Evolutionary conservation across 2,797 vertebrate genomes (phyloP), one percentile per base, ranked within the genome.

Genomic region (Ctenosaura bakeri): DNA sequence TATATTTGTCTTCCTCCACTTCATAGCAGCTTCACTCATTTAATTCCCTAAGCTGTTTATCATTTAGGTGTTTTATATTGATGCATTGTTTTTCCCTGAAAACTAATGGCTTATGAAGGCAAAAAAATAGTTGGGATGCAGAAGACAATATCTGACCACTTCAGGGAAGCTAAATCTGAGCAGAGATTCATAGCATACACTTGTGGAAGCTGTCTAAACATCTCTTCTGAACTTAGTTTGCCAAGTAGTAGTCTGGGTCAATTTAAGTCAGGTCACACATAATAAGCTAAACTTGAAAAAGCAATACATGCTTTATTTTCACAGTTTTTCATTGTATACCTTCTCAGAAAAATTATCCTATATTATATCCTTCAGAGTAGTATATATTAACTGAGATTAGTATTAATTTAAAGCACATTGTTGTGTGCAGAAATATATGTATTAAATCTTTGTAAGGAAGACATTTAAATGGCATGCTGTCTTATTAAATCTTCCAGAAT

Each of bases 401-500:
- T 52, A 89, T 50, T 84, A 7, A 79, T 76, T 83, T 87, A n/a
- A 26, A 66, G 18, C 85, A 56, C 46, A 78, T 54, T 90, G 59
- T 54, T 87, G 9, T 69, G 16, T 64, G 54, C 24, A 54, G 62
- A 87, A 86, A 90, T 86, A 69, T 46, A 77, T 7, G n/a, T 35
- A 9, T 87, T 46, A 89, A n/a, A 94, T 90, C 86, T 95, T 88
- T 89, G 29, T 91, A 90, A 64, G 62, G 64, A 52, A 84, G 62
- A 94, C 83, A 87, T 66, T 52, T 6, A 50, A 92, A 92, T 85
- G 66, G 24, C 16, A 38, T 86, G 89, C 93, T 90, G 66, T 92
- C 92, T 93, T 86, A 90, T 56, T 66, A 91, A 90, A 86, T 62
- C 80, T 89, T 93, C 90, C 94, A 89, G 96, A 96, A 91, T 83